A percentile compares a stretch with the other conserved stretches of the same genome.
Evolutionary conservation across 2,888 invertebrate species (phyloP).

Genomic region (Dasypogon diadema): DNA sequence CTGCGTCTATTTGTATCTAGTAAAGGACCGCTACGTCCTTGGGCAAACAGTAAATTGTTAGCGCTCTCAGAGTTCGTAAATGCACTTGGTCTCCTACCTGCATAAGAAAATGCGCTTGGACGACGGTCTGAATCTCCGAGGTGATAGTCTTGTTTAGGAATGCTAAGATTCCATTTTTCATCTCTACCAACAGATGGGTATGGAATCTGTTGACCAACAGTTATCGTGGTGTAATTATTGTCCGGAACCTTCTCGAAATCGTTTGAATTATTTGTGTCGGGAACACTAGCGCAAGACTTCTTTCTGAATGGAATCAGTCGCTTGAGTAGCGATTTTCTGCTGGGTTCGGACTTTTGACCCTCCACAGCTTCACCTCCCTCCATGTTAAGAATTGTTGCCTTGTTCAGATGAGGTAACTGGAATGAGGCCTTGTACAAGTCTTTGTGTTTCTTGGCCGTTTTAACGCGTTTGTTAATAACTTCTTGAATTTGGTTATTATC

Average conservation of each 20-base stretch:
- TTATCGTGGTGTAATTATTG: slow-evolving; percentile 10
- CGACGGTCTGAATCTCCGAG: neutral
- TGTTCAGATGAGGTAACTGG: slow-evolving; percentile 57
- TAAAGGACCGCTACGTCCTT: slow-evolving; percentile 54
- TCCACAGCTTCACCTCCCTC: slow-evolving; percentile 56
- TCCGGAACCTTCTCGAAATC: slow-evolving; percentile 19
- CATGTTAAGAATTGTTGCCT: slow-evolving; percentile 59
- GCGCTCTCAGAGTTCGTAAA: slow-evolving; percentile 56
- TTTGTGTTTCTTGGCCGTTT: slow-evolving; percentile 59
- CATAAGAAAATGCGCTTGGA: slow-evolving; percentile 58
- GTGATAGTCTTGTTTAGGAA: neutral
- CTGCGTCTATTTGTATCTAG: slow-evolving; percentile 36
- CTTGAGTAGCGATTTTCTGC: slow-evolving; percentile 60
- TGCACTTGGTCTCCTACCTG: slow-evolving; percentile 62
- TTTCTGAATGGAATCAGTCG: slow-evolving; percentile 66
- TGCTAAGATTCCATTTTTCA: neutral
- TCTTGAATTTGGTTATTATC: slow-evolving; percentile 68
- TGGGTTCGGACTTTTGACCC: slow-evolving; percentile 57
- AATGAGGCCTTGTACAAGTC: slow-evolving; percentile 59
- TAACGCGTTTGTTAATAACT: slow-evolving; percentile 65
- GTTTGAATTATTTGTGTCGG: slow-evolving; percentile 23
- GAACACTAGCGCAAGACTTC: slow-evolving; percentile 52
- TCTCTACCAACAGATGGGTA: neutral
- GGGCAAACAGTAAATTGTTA: slow-evolving; percentile 58
- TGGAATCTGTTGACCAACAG: neutral